Evolutionary conservation across 30 jellyfish, hydroid and myxozoan genomes (phyloP), one percentile per base, ranked within the genome.

Genomic region (Cassiopea xamachana): DNA sequence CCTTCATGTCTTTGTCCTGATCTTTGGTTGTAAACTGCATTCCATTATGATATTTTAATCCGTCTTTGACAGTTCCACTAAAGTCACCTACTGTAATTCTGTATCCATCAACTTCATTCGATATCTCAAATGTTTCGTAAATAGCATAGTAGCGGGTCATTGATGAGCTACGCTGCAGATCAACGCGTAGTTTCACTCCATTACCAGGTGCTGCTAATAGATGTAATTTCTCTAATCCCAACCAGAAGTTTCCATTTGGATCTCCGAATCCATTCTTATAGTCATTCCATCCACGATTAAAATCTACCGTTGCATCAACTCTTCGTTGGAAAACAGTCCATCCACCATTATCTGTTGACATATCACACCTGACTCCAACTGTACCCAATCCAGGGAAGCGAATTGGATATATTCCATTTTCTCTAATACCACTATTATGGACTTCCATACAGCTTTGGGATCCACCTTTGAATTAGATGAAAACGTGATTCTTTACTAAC

Each of bases 241-340:
- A 43, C 85, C 85, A 75, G 69, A 75, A 46, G 71, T 75, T 75
- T 1, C 85, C 85, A 14, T 5, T n/a, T 1, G 27, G 69, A 14
- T 75, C 8, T 10, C 71, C 71, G 47, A 75, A 75, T 1, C 80
- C 80, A 1, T 71, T 19, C 19, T 19, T 71, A 39, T 71, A 71
- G 55, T 71, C 80, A 1, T 4, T 7, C 80, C 80, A 71, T 50
- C 19, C 19, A 15, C 80, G 50, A 71, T 71, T 15, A 55, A 71
- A 71, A 39, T 71, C 51, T n/a, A 71, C 80, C 15, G 55, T n/a
- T 3, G 8, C 80, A 71, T 71, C 80, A 71, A 71, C 58, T 43
- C 80, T 17, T 1, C 80, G 80, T 19, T 71, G 80, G 80, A 71
- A 71, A 7, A 71, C 80, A 71, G 51, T 71, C 80, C 80, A 15